Evolutionary conservation across 1,140 invertebrate genomes (phyloP).

Genomic region (Pachyrhynchus sulphureomaculatus): DNA sequence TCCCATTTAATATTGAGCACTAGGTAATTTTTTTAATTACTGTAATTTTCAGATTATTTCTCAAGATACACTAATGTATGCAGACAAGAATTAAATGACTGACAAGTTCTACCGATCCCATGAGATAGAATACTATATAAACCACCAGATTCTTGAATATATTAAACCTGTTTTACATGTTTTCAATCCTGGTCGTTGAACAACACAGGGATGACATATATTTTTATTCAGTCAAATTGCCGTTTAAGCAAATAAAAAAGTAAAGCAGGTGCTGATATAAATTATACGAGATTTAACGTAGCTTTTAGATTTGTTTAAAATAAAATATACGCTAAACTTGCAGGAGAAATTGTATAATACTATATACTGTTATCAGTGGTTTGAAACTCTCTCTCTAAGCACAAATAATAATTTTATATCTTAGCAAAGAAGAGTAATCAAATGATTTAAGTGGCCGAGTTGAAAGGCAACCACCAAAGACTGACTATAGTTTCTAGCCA

Average conservation of each 20-base stretch:
- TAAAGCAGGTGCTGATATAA: constrained; percentile 10
- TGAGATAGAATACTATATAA: constrained; percentile 18
- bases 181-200: constrained; percentile 4
- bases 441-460: no score
- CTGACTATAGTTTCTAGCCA: no score
- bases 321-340: no score
- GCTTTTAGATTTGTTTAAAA: no score
- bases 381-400: no score
- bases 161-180: constrained; percentile 20
- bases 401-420: no score
- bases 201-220: constrained; percentile 17
- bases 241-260: neutral
- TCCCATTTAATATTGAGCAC: constrained; percentile 1
- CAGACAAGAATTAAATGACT: constrained; percentile 23
- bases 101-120: constrained; percentile 17
- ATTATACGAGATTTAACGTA: no score
- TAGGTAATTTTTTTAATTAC: constrained; percentile 20
- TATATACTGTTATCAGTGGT: no score
- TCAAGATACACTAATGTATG: constrained; percentile 18
- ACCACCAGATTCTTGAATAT: constrained; percentile 18
- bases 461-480: no score
- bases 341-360: no score
- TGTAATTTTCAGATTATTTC: constrained; percentile 17
- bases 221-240: constrained; percentile 13
- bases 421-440: no score